phyloP scores from a whole-genome alignment of 1,140 invertebrate species.

The Lethrus apterus region DNA sequence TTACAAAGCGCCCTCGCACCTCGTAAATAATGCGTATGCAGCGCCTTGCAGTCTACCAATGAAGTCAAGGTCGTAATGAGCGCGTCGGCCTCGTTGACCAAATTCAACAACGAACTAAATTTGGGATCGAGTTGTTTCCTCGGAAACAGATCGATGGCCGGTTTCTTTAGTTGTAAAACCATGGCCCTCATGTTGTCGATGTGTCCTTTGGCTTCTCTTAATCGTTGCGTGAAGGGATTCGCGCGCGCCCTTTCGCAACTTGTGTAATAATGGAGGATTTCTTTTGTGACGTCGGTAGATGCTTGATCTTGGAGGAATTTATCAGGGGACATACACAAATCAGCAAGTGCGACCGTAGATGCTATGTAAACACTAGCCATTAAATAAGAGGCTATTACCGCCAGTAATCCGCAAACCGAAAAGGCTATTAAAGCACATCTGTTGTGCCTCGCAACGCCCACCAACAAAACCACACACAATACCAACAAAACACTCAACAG shows the following conservation, averaged over 20 bases:
- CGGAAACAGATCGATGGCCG: slow-evolving; percentile 43
- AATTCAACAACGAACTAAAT: slow-evolving; percentile 61
- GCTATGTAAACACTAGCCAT: slow-evolving; percentile 72
- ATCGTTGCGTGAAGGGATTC: slow-evolving; percentile 70
- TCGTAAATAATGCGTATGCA: slow-evolving; percentile 71
- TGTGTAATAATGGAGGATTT: slow-evolving; percentile 74
- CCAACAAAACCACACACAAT: slow-evolving; percentile 71
- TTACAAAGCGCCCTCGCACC: slow-evolving; percentile 72
- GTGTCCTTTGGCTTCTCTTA: slow-evolving; percentile 63
- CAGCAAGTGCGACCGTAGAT: slow-evolving; percentile 64
- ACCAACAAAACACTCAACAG: slow-evolving; percentile 68
- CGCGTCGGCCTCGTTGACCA: slow-evolving; percentile 60
- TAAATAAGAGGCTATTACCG: slow-evolving; percentile 85
- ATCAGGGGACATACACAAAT: slow-evolving; percentile 68
- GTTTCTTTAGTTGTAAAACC: slow-evolving; percentile 51
- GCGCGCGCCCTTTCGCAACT: slow-evolving; percentile 68
- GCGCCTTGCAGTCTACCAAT: slow-evolving; percentile 69
- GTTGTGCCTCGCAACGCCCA: slow-evolving; percentile 75
- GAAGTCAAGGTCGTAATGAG: slow-evolving; percentile 53
- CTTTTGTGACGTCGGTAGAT: slow-evolving; percentile 41
- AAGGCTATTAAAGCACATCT: slow-evolving; percentile 76
- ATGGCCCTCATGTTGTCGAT: slow-evolving; percentile 61
- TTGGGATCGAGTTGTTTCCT: slow-evolving; percentile 53
- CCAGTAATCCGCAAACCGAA: slow-evolving; percentile 77
- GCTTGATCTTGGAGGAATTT: slow-evolving; percentile 38